Evolutionary conservation across 2,113 vertebrate genomes (phyloP).

Genomic region (Hemiprocne comata): DNA sequence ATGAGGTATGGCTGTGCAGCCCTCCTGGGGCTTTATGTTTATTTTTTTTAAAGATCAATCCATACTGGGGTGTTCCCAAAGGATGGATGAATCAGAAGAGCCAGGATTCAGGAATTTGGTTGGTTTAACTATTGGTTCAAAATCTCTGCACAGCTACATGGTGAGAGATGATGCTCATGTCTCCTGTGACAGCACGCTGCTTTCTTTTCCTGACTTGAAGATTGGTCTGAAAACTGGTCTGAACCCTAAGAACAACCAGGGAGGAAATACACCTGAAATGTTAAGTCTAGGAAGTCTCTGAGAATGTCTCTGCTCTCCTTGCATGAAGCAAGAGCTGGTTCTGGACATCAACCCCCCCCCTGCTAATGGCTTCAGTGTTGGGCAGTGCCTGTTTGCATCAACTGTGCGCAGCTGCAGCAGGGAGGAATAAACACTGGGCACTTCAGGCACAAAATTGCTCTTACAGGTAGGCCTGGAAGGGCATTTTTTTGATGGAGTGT

Average conservation of each 20-base stretch:
- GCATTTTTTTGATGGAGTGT: not conserved
- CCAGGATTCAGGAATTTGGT: not conserved
- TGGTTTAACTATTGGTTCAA: not conserved
- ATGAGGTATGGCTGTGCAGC: not conserved
- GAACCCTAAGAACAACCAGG: not conserved
- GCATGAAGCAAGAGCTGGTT: not conserved
- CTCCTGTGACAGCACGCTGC: accelerated
- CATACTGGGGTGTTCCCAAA: not conserved
- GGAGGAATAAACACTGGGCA: accelerated
- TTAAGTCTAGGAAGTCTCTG: not conserved
- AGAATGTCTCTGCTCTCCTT: not conserved
- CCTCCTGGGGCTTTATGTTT: accelerated
- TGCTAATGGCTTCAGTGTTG: accelerated
- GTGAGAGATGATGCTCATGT: not conserved
- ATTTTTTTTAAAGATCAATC: not conserved
- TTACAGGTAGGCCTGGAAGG: not conserved
- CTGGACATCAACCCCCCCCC: not conserved
- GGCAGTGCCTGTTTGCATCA: not conserved
- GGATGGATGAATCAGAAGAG: not conserved
- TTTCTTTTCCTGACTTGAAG: not conserved
- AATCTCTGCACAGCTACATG: not conserved
- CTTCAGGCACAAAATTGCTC: not conserved
- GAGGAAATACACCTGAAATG: not conserved
- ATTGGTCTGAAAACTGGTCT: not conserved
- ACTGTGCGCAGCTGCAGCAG: not conserved